Base-by-base conservation (phyloP, 2,888 invertebrate genomes). In the Congeria kusceri region DNA sequence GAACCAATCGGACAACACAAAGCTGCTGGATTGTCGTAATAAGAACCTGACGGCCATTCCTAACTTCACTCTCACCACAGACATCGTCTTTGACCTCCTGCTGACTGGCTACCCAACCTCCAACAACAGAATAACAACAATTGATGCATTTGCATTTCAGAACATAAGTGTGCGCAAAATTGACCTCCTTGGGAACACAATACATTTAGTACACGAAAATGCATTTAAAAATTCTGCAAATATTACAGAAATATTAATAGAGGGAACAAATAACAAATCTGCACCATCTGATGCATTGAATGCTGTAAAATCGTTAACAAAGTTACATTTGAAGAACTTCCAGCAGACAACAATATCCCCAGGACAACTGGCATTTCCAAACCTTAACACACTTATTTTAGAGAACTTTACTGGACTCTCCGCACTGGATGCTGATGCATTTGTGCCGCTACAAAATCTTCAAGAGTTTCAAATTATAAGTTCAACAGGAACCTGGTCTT, bases 141-240 rank as follows among this genome's bases (percentile, higher is more conserved):
- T 90, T 28, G 76, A 78, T 11, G 77, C 73, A 4, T 56, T 73
- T 68, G 96, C 97, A 90, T 98, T 98, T 94, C 97, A 96, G 91
- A 97, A 97, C 18, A 95, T 98, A 87, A 96, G 96, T 72, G 94
- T 98, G 85, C 95, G 96, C 88, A 97, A 96, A 92, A 97, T 94
- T 65, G 97, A 96, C 92, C 95, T 98, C 89, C 97, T 97, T 93
- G 96, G 96, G 62, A 98, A 98, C 93, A 95, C 96, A 84, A 95
- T 98, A 88, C 95, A 95, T 84, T 95, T 96, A 88, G 96, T 97
- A 91, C 96, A 97, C 1, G 97, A 97, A 89, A 96, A 97, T 91
- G 97, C 97, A 15, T 97, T 97, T 91, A 20, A 15, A 11, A 95
- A 96, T 58, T 96, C 97, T 0, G 95, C 95, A 73, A 95, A 95